Conservation (phyloP, 2,797 vertebrate species). For the Spheniscus humboldti region DNA sequence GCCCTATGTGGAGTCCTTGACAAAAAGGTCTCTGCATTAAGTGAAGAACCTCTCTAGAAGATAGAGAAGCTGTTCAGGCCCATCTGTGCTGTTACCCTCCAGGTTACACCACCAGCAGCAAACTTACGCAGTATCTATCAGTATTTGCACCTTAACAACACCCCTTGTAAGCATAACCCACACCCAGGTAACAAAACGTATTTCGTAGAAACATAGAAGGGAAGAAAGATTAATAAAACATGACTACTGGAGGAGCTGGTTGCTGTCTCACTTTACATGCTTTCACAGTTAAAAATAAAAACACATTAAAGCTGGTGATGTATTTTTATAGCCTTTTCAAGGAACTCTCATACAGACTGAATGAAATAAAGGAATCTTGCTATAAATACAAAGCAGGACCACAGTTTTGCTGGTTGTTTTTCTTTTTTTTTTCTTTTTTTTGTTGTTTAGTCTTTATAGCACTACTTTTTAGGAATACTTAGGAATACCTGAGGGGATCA, state of each 20-base stretch:
- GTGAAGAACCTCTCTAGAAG: neutral
- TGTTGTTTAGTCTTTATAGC: neutral
- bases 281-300: slow-evolving; percentile 13
- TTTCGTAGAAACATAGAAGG: neutral
- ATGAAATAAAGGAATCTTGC: neutral
- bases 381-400: neutral
- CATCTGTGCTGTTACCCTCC: neutral
- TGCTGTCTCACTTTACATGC: neutral
- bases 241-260: neutral
- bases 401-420: neutral
- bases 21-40: neutral
- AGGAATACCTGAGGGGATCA: neutral
- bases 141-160: neutral
- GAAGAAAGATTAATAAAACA: neutral
- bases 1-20: neutral
- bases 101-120: neutral
- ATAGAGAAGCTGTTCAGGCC: neutral
- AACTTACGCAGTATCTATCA: neutral
- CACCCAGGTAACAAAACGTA: fast-evolving
- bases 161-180: neutral
- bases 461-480: neutral
- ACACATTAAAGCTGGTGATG: neutral
- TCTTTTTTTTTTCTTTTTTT: neutral
- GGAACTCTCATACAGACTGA: neutral
- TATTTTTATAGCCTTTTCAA: neutral